These are phyloP conservation scores for Micropoecilia bifurca DNA, from an alignment of 2,797 vertebrate genomes.

Conservation along the genomic window DNA sequence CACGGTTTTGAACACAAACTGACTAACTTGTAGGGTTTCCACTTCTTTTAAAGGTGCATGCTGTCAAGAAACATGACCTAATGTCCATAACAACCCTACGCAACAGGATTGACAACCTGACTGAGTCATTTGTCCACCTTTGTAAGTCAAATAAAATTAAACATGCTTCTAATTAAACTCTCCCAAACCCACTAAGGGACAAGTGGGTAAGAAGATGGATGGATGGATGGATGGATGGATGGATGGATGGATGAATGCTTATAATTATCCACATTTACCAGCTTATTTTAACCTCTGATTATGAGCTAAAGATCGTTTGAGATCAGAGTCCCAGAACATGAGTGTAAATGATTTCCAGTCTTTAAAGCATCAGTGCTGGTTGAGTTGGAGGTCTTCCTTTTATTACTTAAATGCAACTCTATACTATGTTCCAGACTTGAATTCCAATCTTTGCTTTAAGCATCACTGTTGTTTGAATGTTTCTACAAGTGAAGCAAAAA, in stretches of 20 bases:
- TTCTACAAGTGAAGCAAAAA: background rate
- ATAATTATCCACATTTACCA: background rate
- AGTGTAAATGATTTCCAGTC: background rate
- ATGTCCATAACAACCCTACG: background rate
- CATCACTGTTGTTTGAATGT: background rate
- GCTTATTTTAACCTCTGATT: background rate
- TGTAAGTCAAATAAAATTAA: background rate
- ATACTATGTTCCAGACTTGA: background rate
- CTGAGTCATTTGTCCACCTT: background rate
- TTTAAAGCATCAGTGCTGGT: background rate
- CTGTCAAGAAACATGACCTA: background rate
- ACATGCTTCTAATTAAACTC: background rate
- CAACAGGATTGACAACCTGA: background rate
- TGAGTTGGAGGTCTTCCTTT: background rate
- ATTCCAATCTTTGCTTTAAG: conserved; percentile 2
- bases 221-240: too few relatives aligned
- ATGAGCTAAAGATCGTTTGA: background rate
- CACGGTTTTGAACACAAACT: background rate
- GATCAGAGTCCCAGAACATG: background rate
- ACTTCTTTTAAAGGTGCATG: background rate
- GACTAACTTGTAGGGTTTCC: background rate
- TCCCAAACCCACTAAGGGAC: too few relatives aligned
- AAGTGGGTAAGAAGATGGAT: too few relatives aligned
- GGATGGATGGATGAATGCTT: background rate
- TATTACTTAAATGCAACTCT: background rate